These are phyloP conservation scores for Apamea crenata DNA, from an alignment of 2,888 invertebrate species.

Conservation along the genomic window DNA sequence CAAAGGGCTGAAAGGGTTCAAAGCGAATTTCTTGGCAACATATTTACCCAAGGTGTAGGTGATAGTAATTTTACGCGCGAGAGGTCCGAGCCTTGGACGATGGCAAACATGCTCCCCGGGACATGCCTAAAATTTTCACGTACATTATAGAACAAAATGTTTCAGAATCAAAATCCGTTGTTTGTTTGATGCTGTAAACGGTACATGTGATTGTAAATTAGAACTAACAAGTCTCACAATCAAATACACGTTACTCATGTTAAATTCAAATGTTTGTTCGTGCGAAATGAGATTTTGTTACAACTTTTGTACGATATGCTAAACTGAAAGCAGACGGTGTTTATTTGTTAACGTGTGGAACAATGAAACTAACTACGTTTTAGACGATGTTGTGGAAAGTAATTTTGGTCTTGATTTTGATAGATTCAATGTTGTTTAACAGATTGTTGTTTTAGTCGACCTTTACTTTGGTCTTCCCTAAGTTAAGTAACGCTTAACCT, in stretches of 20 bases:
- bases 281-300: slow-evolving; percentile 69
- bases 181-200: slow-evolving; percentile 79
- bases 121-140: slow-evolving; percentile 81
- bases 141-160: slow-evolving; percentile 77
- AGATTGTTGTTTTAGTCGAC: neutral
- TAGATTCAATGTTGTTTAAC: neutral
- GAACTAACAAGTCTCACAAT: slow-evolving; percentile 73
- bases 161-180: slow-evolving; percentile 79
- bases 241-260: slow-evolving; percentile 70
- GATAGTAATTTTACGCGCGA: slow-evolving; percentile 90
- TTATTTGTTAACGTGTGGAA: slow-evolving; percentile 62
- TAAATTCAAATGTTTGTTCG: slow-evolving; percentile 68
- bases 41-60: slow-evolving; percentile 90
- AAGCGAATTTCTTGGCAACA: slow-evolving; percentile 90
- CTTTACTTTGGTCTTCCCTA: neutral
- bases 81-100: slow-evolving; percentile 85
- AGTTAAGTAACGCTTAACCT: too few relatives aligned
- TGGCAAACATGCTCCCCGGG: slow-evolving; percentile 78
- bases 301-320: slow-evolving; percentile 67
- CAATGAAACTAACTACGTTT: slow-evolving; percentile 53
- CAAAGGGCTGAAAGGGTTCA: slow-evolving; percentile 90
- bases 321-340: slow-evolving; percentile 65
- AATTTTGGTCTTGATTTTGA: slow-evolving; percentile 21
- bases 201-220: slow-evolving; percentile 75
- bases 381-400: slow-evolving; percentile 25